phyloP scores from a whole-genome alignment of 2,888 invertebrate species.

The Opisthograptis luteolata region DNA sequence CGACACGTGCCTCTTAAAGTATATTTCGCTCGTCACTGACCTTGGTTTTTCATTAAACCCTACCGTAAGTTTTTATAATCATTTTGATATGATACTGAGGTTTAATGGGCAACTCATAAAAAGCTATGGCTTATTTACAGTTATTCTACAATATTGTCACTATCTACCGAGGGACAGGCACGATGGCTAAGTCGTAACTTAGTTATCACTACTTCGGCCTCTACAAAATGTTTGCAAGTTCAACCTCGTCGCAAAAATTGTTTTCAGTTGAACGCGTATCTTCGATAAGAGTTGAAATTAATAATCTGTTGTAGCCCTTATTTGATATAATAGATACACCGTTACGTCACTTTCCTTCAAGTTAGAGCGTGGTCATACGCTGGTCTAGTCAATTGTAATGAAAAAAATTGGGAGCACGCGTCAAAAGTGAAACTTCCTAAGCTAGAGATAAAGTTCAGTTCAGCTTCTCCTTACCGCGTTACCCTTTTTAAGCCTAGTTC shows the following conservation, averaged over 20 bases:
- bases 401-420: too few relatives aligned
- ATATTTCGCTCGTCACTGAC: constrained; percentile 5
- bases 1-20: too few relatives aligned
- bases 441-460: too few relatives aligned
- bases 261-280: neutral
- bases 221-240: constrained; percentile 8
- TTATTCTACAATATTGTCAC: constrained; percentile 9
- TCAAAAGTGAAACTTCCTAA: too few relatives aligned
- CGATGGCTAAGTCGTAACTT: constrained; percentile 13
- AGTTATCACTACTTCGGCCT: constrained; percentile 19
- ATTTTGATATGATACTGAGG: constrained; percentile 26
- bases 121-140: constrained; percentile 20
- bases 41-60: constrained; percentile 16
- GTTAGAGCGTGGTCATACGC: too few relatives aligned
- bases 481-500: too few relatives aligned
- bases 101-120: constrained; percentile 27
- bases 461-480: too few relatives aligned
- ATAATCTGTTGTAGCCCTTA: too few relatives aligned
- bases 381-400: too few relatives aligned
- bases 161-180: constrained; percentile 21
- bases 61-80: constrained; percentile 21
- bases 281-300: too few relatives aligned
- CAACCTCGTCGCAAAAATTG: constrained; percentile 1
- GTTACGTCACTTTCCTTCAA: too few relatives aligned
- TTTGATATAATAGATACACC: too few relatives aligned